Base-by-base conservation (phyloP, 1,140 invertebrate species). In the Drosophila miranda region DNA sequence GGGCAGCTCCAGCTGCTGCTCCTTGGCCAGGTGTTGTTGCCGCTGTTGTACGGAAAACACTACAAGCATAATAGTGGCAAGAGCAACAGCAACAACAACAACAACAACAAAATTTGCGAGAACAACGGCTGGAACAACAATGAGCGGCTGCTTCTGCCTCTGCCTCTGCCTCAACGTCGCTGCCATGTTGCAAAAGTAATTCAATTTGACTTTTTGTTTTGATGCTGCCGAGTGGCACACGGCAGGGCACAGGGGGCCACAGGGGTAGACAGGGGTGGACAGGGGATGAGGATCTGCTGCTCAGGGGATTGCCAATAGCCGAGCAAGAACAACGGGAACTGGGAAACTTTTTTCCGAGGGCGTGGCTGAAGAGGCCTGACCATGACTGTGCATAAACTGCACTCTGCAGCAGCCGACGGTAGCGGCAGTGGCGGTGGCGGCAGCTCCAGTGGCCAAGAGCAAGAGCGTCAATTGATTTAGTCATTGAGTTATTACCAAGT, bases 171-270 rank as follows among this genome's bases (percentile, higher is more conserved):
- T 11, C 26, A 23, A n/a, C 48, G 54, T 64, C 46, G 52, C 52
- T 75, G 77, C 60, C 67, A 66, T 81, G 77, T 75, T 80, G 76
- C 72, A 84, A 86, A 76, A 76, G 72, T 84, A 86, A 84, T 84
- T 84, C 60, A 84, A 84, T 84, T 84, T 84, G 80, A 79, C 61
- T 79, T 79, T 83, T 83, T 84, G 64, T 68, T 68, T 68, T 68
- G 49, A 55, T 68, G 64, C 63, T 53, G 48, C 67, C 63, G 61
- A 53, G 42, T 38, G 63, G 53, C 38, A 43, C n/a, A 21, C n/a
- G 38, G 41, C 30, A 3, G 8, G 8, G 34, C 34, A 3, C 11
- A 1, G 8, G 14, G 38, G 16, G 26, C n/a, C n/a, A n/a, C n/a
- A n/a, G n/a, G n/a, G n/a, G n/a, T n/a, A n/a, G 38, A 23, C 1